phyloP scores from a whole-genome alignment of 2,797 vertebrate genomes.

The Anolis apletophallus region DNA sequence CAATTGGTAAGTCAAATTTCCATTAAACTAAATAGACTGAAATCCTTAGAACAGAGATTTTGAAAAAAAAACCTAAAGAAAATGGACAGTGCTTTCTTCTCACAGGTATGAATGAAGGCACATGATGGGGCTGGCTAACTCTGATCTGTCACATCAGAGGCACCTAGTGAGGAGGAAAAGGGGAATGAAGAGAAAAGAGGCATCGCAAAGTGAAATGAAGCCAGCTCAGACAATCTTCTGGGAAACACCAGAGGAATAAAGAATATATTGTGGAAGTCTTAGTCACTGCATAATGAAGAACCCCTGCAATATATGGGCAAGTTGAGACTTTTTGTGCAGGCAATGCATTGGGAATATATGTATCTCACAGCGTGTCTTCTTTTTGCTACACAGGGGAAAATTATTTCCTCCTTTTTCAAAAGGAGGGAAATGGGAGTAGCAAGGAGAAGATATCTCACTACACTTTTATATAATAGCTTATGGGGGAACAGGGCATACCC shows the following conservation, averaged over 20 bases:
- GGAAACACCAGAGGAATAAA: slow-evolving; percentile 17
- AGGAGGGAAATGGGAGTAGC: background rate
- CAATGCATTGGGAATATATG: background rate
- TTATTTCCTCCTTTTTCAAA: background rate
- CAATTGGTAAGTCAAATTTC: slow-evolving; percentile 3
- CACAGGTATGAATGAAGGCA: slow-evolving; percentile 48
- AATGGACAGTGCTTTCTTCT: background rate
- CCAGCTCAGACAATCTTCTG: slow-evolving; percentile 20
- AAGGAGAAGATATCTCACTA: background rate
- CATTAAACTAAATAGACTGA: background rate
- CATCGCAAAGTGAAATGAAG: slow-evolving; percentile 11
- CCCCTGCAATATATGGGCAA: slow-evolving; percentile 36
- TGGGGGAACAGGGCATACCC: fast-evolving
- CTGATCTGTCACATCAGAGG: slow-evolving; percentile 27
- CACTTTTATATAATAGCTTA: background rate
- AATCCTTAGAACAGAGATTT: slow-evolving; percentile 12
- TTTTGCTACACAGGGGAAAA: background rate
- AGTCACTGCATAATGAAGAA: slow-evolving; percentile 19
- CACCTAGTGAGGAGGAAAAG: slow-evolving; percentile 32
- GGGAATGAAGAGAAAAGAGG: slow-evolving; percentile 24
- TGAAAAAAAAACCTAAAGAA: background rate
- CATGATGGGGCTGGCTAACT: slow-evolving; percentile 23
- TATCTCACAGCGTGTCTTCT: background rate
- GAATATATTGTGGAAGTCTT: slow-evolving; percentile 21
- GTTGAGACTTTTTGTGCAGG: background rate